These are phyloP conservation scores for Apodemus speciosus DNA, from an alignment of 2,113 vertebrate species.

Conservation along the genomic window DNA sequence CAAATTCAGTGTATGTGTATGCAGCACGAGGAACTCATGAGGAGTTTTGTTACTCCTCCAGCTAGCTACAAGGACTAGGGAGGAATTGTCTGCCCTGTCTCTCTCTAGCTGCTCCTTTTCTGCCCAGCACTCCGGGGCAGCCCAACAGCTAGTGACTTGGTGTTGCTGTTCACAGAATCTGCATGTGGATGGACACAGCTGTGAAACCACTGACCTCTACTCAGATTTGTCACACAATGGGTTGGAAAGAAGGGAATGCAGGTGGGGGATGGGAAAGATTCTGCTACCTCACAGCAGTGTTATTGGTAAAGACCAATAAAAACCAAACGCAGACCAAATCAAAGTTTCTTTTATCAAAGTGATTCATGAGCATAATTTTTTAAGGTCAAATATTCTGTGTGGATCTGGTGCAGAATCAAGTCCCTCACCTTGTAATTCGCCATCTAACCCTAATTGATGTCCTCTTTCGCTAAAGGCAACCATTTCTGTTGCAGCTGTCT, in stretches of 20 bases:
- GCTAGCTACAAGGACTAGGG: background rate
- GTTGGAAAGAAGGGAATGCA: no score
- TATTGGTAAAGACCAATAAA: background rate
- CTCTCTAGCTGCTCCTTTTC: background rate
- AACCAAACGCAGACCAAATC: background rate
- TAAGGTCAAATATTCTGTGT: conserved; percentile 1
- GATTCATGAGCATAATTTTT: conserved; percentile 34
- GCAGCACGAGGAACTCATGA: background rate
- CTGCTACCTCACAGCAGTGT: background rate
- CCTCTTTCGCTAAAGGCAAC: background rate
- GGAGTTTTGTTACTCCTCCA: background rate
- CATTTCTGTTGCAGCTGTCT: background rate
- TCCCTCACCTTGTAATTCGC: background rate
- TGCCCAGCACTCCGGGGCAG: background rate
- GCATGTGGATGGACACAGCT: rapidly evolving
- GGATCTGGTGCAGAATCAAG: background rate
- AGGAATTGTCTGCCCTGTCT: no score
- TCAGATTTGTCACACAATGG: background rate
- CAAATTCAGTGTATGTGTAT: background rate
- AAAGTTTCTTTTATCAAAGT: background rate
- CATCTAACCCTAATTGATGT: background rate
- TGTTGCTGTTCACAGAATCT: background rate
- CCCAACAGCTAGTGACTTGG: background rate
- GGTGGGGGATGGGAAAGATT: background rate
- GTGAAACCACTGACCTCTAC: background rate